Percentiles rank a stretch among this genome's conserved stretches.
These are phyloP conservation scores for Eidolon dupreanum DNA, from an alignment of 2,797 vertebrate genomes.

Conservation along the genomic window DNA sequence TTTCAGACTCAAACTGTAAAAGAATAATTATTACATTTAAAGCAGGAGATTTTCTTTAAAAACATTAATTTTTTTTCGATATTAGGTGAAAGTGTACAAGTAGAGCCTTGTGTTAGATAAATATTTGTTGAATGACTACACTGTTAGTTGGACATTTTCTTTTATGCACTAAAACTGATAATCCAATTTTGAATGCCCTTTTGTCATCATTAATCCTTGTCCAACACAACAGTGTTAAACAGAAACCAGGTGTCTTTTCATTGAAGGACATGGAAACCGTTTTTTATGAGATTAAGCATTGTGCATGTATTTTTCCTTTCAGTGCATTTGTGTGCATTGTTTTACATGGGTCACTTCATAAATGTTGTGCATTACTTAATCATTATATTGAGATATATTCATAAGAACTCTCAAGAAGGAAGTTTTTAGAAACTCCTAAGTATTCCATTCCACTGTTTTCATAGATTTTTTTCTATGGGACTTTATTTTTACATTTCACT, in stretches of 20 bases:
- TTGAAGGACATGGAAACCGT: neutral
- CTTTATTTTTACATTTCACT: neutral
- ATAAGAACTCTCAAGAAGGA: neutral
- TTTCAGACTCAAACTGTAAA: neutral
- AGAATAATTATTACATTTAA: neutral
- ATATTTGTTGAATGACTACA: neutral
- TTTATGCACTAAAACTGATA: neutral
- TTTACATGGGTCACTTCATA: neutral
- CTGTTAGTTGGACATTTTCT: neutral
- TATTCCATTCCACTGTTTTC: neutral
- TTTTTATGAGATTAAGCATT: neutral
- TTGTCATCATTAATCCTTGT: neutral
- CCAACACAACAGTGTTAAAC: neutral
- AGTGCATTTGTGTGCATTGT: neutral
- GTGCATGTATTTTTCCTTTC: neutral
- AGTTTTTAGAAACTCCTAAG: neutral
- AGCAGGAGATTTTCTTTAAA: neutral
- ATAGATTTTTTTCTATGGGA: neutral
- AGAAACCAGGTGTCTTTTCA: conserved; percentile 19
- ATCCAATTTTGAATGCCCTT: neutral
- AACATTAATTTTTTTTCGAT: neutral
- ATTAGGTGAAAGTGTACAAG: neutral
- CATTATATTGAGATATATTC: neutral
- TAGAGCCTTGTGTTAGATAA: neutral
- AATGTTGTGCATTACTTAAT: neutral